Conservation (phyloP, 1,140 invertebrate species). For the Drosophila equinoxialis region DNA sequence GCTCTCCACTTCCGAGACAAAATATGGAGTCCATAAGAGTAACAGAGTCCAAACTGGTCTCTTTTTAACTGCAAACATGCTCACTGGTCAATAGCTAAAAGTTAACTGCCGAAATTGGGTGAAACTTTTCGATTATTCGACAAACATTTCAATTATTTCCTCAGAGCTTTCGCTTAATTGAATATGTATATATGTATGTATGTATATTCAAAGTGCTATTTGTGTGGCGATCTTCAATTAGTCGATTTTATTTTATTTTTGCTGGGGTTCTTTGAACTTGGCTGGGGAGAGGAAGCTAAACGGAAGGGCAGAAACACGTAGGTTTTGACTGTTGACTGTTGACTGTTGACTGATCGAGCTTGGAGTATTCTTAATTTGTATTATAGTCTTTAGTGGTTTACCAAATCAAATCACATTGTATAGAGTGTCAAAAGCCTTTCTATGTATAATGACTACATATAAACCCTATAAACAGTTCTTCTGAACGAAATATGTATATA, state of each 20-base stretch:
- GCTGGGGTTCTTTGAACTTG: slow-evolving; percentile 63
- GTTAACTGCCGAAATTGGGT: slow-evolving; percentile 55
- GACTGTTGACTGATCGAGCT: too few species aligned
- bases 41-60: slow-evolving; percentile 23
- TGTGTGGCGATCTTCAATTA: slow-evolving; percentile 45
- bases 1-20: slow-evolving; percentile 2
- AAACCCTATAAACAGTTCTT: too few species aligned
- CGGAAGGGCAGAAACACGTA: slow-evolving; percentile 5
- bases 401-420: too few species aligned
- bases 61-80: not conserved
- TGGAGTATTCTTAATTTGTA: too few species aligned
- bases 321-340: too few species aligned
- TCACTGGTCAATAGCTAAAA: slow-evolving; percentile 36
- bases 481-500: too few species aligned
- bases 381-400: too few species aligned
- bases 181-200: slow-evolving; percentile 43
- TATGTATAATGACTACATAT: too few species aligned
- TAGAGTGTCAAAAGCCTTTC: too few species aligned
- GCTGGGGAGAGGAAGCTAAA: slow-evolving; percentile 6
- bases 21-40: slow-evolving; percentile 19
- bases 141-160: slow-evolving; percentile 60
- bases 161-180: slow-evolving; percentile 57
- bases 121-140: slow-evolving; percentile 47
- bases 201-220: slow-evolving; percentile 32
- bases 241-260: not conserved